These are phyloP conservation scores for Nomada goodeniana DNA, from an alignment of 2,888 invertebrate genomes.

Conservation along the genomic window DNA sequence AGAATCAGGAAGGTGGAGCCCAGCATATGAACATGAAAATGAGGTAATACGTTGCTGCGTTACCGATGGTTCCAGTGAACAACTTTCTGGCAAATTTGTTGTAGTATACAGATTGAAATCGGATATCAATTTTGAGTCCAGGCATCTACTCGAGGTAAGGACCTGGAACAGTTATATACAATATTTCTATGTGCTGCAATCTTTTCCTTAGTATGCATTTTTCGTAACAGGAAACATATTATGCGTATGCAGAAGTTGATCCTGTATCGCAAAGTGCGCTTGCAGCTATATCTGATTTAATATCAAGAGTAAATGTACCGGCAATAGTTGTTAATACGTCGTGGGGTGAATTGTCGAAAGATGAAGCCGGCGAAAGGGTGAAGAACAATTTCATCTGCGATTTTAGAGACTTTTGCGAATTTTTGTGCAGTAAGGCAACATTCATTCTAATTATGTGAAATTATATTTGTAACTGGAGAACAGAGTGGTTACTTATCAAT, in stretches of 20 bases:
- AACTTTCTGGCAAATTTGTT: slow-evolving; percentile 88
- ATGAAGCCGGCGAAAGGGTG: slow-evolving; percentile 84
- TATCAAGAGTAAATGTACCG: slow-evolving; percentile 83
- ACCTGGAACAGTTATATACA: not conserved
- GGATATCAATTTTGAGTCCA: slow-evolving; percentile 86
- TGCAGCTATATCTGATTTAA: slow-evolving; percentile 77
- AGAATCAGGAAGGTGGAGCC: slow-evolving; percentile 88
- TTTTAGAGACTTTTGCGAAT: slow-evolving; percentile 86
- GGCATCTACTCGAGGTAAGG: slow-evolving; percentile 89
- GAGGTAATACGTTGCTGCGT: slow-evolving; percentile 87
- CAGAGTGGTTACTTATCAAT: not conserved
- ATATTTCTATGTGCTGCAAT: not conserved
- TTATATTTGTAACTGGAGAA: not conserved
- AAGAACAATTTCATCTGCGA: slow-evolving; percentile 86
- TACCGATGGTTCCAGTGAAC: slow-evolving; percentile 86
- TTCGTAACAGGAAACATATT: slow-evolving; percentile 80
- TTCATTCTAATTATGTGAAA: not conserved
- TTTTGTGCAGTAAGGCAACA: slow-evolving; percentile 84
- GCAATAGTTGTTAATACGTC: slow-evolving; percentile 84
- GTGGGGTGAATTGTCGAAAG: slow-evolving; percentile 86
- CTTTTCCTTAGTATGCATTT: not conserved
- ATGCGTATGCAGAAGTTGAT: slow-evolving; percentile 81
- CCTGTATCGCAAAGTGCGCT: slow-evolving; percentile 77
- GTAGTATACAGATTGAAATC: slow-evolving; percentile 89
- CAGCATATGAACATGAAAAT: slow-evolving; percentile 77